Evolutionary conservation across 2,888 invertebrate genomes (phyloP).

Genomic region (Gastrophysa polygoni): DNA sequence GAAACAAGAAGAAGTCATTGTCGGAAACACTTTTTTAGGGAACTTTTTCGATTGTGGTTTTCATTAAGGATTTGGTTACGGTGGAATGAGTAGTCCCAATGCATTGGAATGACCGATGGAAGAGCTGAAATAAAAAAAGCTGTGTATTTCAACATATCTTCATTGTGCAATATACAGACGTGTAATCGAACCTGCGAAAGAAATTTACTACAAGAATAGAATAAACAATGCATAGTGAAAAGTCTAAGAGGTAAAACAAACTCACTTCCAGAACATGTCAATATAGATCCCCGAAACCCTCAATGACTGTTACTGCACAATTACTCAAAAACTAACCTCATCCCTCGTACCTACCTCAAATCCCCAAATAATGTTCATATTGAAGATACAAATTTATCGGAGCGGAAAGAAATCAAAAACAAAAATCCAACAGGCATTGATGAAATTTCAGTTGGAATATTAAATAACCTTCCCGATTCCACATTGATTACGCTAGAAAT

Average conservation of each 20-base stretch:
- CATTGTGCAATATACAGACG: too few species aligned
- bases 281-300: background rate
- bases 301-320: slow-evolving; percentile 1
- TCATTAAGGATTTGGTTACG: too few species aligned
- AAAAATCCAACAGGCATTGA: background rate
- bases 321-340: background rate
- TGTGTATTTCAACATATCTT: too few species aligned
- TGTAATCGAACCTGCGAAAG: too few species aligned
- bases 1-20: too few species aligned
- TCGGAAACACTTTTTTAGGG: too few species aligned
- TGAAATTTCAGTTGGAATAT: slow-evolving; percentile 8
- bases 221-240: background rate
- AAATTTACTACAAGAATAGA: too few species aligned
- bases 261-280: background rate
- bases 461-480: background rate
- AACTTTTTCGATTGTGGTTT: too few species aligned
- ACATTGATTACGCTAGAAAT: background rate
- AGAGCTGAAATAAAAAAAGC: too few species aligned
- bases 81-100: too few species aligned
- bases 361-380: background rate
- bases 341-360: background rate
- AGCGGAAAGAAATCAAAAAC: background rate
- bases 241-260: background rate
- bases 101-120: too few species aligned
- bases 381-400: background rate